Percentiles rank a stretch among this genome's conserved stretches.
phyloP scores from a whole-genome alignment of 1,140 invertebrate species.

The Cryptotermes secundus region DNA sequence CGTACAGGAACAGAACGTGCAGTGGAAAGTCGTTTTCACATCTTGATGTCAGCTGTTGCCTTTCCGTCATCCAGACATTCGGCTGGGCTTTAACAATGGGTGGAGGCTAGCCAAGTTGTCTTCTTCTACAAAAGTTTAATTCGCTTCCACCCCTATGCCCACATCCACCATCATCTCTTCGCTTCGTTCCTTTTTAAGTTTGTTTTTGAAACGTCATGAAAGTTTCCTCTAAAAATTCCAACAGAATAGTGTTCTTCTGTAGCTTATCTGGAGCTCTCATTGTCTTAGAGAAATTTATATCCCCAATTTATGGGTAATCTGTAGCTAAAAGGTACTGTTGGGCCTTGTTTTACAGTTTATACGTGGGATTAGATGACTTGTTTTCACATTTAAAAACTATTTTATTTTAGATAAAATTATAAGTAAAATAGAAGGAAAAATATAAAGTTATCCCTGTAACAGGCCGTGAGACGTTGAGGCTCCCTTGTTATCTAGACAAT shows the following conservation, averaged over 20 bases:
- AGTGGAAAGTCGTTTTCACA: not conserved
- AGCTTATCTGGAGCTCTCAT: not conserved
- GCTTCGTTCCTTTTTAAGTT: conserved; percentile 3
- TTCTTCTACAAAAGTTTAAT: not conserved
- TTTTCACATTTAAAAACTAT: no score
- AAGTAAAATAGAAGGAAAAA: no score
- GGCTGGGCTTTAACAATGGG: not conserved
- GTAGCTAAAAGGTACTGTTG: not conserved
- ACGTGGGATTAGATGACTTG: no score
- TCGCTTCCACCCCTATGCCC: not conserved
- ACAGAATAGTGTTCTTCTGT: not conserved
- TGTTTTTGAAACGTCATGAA: not conserved
- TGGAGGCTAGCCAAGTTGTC: not conserved
- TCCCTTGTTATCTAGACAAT: no score
- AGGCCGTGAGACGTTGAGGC: no score
- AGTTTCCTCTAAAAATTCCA: conserved; percentile 4
- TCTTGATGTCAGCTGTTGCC: conserved; percentile 14
- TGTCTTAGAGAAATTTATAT: not conserved
- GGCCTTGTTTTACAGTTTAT: not conserved
- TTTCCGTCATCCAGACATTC: conserved; percentile 11
- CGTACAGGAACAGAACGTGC: not conserved
- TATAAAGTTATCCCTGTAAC: no score
- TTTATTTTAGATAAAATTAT: no score
- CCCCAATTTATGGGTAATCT: not conserved
- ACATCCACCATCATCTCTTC: not conserved